These are phyloP conservation scores for Cydia fagiglandana DNA, from an alignment of 1,140 invertebrate genomes.

Conservation along the genomic window DNA sequence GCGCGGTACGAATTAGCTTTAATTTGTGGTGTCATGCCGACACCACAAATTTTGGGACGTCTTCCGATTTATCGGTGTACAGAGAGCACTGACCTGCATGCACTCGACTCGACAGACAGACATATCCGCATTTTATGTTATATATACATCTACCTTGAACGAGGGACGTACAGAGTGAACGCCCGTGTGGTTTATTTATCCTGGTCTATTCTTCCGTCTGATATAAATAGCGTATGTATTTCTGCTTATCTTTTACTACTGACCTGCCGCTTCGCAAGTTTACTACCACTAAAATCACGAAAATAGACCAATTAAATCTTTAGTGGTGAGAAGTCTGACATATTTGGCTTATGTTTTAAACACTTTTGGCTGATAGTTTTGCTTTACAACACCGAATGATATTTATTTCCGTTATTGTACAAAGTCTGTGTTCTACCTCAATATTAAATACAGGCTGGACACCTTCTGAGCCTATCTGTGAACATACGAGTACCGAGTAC, in stretches of 20 bases:
- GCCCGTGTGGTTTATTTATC: constrained; percentile 47
- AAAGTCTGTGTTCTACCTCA: too few relatives aligned
- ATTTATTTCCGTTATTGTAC: too few relatives aligned
- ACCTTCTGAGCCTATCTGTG: too few relatives aligned
- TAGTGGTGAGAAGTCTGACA: background rate
- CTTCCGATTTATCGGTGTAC: constrained; percentile 34
- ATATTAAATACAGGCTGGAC: too few relatives aligned
- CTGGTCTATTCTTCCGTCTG: constrained; percentile 35
- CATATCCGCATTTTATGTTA: constrained; percentile 70
- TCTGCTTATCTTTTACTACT: constrained; percentile 19
- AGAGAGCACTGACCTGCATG: constrained; percentile 68
- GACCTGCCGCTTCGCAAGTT: constrained; percentile 9
- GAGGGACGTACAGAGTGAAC: constrained; percentile 40
- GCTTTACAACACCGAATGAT: too few relatives aligned
- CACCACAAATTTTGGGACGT: background rate
- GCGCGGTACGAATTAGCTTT: constrained; percentile 13
- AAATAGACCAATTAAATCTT: constrained; percentile 10
- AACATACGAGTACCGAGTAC: too few relatives aligned
- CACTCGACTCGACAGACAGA: constrained; percentile 64
- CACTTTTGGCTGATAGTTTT: too few relatives aligned
- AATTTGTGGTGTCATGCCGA: constrained; percentile 19
- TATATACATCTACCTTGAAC: constrained; percentile 43
- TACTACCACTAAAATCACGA: background rate
- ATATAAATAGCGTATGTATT: constrained; percentile 33
- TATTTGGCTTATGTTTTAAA: too few relatives aligned